These are phyloP conservation scores for Drosophila trapezifrons DNA, from an alignment of 1,140 invertebrate genomes.

Conservation along the genomic window DNA sequence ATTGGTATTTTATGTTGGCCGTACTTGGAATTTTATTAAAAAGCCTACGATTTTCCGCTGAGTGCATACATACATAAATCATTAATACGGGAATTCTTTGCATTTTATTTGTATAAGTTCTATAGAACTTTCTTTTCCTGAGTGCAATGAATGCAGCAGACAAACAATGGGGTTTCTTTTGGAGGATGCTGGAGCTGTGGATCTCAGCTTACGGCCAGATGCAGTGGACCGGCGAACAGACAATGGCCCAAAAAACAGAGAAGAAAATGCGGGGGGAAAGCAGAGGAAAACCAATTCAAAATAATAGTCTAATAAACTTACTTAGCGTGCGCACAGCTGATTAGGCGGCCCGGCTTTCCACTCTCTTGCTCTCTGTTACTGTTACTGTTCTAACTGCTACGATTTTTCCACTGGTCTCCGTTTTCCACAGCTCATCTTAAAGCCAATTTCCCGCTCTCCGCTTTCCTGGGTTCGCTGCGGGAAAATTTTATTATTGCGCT, in stretches of 20 bases:
- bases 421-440: conserved; percentile 61
- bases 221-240: conserved; percentile 49
- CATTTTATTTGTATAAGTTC: background rate
- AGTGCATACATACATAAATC: background rate
- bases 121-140: background rate
- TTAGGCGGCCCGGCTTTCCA: conserved; percentile 45
- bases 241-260: conserved; percentile 36
- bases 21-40: background rate
- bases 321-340: conserved; percentile 76
- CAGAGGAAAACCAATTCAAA: conserved; percentile 65
- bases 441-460: conserved; percentile 65
- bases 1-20: no score
- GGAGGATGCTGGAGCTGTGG: conserved; percentile 7
- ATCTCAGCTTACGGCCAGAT: conserved; percentile 29
- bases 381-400: conserved; percentile 6
- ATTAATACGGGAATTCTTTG: background rate
- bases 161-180: conserved; percentile 35
- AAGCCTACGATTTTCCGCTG: no score
- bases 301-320: conserved; percentile 81
- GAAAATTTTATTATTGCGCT: conserved; percentile 78
- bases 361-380: conserved; percentile 12
- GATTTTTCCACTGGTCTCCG: conserved; percentile 21
- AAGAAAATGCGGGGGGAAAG: background rate
- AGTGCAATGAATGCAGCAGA: conserved; percentile 29
- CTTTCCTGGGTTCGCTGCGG: conserved; percentile 19